Conservation (phyloP, 1,140 invertebrate genomes). For the Bombus pyrosoma region DNA sequence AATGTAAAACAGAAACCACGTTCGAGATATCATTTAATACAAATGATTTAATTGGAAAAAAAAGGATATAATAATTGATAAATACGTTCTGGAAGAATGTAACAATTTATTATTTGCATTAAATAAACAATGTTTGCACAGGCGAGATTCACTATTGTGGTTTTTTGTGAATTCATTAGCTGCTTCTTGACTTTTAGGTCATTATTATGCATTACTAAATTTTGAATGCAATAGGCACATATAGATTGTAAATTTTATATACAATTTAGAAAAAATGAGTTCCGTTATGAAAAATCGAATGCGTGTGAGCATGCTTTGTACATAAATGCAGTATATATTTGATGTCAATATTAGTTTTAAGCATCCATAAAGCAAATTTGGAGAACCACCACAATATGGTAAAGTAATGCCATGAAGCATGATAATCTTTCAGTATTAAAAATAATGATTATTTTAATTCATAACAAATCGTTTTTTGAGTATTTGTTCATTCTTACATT, state of each 20-base stretch:
- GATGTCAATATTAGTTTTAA: conserved; percentile 34
- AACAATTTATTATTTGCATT: conserved; percentile 25
- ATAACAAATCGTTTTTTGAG: conserved; percentile 62
- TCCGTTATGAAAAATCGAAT: conserved; percentile 27
- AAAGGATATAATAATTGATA: background rate
- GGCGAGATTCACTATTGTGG: conserved; percentile 46
- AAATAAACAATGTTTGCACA: conserved; percentile 58
- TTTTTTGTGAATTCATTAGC: conserved; percentile 16
- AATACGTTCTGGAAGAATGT: conserved; percentile 3
- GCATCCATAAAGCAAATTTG: conserved; percentile 74
- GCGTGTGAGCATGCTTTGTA: conserved; percentile 61
- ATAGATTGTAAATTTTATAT: background rate
- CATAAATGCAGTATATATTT: conserved; percentile 35
- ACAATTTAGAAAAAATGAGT: background rate
- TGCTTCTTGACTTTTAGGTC: conserved; percentile 5
- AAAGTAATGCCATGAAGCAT: conserved; percentile 81
- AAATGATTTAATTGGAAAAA: background rate
- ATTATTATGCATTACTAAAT: conserved; percentile 4
- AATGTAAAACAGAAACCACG: background rate
- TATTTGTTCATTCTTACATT: conserved; percentile 65
- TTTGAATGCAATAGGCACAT: conserved; percentile 16
- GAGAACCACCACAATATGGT: conserved; percentile 80
- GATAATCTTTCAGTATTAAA: conserved; percentile 72
- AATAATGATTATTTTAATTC: conserved; percentile 59
- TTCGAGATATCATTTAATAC: conserved; percentile 1